Percentiles rank a stretch among this genome's conserved stretches.
phyloP scores from a whole-genome alignment of 1,140 invertebrate genomes.

The Lepidotrigona ventralis region DNA sequence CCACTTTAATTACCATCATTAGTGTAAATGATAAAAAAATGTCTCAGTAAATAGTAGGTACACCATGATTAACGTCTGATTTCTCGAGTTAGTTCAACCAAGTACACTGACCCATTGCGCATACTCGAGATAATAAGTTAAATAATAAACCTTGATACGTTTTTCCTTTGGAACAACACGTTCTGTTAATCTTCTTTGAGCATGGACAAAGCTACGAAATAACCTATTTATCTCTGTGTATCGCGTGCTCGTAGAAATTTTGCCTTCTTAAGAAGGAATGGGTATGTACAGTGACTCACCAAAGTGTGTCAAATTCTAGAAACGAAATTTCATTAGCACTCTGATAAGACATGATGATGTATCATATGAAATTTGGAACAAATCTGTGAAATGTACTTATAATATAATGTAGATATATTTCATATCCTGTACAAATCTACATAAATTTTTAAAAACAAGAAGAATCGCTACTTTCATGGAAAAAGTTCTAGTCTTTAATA shows the following conservation, averaged over 20 bases:
- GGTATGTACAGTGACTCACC: not conserved
- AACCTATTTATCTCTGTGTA: not conserved
- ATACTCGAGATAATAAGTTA: not conserved
- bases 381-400: not conserved
- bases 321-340: not conserved
- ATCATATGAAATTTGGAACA: not conserved
- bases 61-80: not conserved
- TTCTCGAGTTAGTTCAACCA: not conserved
- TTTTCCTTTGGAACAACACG: not conserved
- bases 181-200: not conserved
- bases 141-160: not conserved
- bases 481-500: no score
- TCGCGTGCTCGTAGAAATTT: not conserved
- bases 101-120: not conserved
- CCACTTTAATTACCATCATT: not conserved
- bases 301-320: not conserved
- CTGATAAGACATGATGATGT: not conserved
- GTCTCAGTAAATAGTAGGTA: not conserved
- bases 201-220: not conserved
- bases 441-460: no score
- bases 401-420: not conserved
- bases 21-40: not conserved
- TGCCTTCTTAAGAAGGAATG: not conserved
- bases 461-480: no score
- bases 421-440: not conserved